Conservation (phyloP, 2,797 vertebrate genomes). For the Diceros bicornis region DNA sequence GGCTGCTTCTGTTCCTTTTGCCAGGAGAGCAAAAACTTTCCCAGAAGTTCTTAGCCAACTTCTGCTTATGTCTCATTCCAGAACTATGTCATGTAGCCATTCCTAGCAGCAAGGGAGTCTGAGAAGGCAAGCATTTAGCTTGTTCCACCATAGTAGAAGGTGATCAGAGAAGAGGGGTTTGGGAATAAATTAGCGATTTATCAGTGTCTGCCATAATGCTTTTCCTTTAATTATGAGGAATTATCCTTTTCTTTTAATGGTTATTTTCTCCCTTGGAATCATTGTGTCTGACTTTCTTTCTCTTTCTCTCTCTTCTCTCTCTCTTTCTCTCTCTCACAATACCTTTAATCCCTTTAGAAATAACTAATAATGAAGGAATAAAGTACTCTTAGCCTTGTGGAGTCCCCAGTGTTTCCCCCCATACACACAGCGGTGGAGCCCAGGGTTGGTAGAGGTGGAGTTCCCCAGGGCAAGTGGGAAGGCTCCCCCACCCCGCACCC, state of each 20-base stretch:
- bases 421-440: not conserved
- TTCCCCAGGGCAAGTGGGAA: not conserved
- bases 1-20: not conserved
- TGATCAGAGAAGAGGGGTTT: not conserved
- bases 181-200: not conserved
- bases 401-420: not conserved
- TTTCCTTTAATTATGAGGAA: constrained; percentile 6
- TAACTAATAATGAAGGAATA: not conserved
- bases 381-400: not conserved
- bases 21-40: not conserved
- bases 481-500: too few relatives aligned
- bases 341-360: not conserved
- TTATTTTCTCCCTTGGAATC: not conserved
- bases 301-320: not conserved
- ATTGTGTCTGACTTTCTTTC: not conserved
- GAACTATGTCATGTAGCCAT: not conserved
- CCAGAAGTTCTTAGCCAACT: not conserved
- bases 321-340: not conserved
- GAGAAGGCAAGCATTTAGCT: not conserved
- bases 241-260: not conserved
- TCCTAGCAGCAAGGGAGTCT: not conserved
- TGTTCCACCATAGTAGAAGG: not conserved
- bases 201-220: not conserved
- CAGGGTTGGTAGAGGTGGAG: not conserved
- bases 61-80: not conserved